A percentile compares a stretch with the other conserved stretches of the same genome.
Conservation (phyloP, 1,140 invertebrate species). For the Drosophila saltans region DNA sequence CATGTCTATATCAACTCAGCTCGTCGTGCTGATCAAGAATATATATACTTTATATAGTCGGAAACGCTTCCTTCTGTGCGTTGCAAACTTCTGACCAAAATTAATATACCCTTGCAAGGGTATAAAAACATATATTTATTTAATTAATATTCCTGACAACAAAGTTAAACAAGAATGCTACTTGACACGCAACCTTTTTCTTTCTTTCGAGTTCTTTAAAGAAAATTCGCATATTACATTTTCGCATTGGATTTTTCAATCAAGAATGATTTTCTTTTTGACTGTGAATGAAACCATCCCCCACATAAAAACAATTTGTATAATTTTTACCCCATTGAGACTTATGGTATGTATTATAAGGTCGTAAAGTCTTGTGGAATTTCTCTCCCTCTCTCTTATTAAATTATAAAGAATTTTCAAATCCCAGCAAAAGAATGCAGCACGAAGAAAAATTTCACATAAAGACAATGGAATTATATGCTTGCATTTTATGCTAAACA, state of each 20-base stretch:
- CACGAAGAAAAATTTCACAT: slow-evolving; percentile 5
- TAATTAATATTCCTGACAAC: not conserved
- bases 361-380: not conserved
- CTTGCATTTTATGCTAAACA: slow-evolving; percentile 26
- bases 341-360: not conserved
- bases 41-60: too few species aligned
- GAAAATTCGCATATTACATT: not conserved
- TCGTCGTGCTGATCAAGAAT: too few species aligned
- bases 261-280: not conserved
- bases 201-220: too few species aligned
- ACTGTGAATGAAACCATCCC: not conserved
- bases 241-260: not conserved
- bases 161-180: not conserved
- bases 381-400: not conserved
- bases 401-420: slow-evolving; percentile 10
- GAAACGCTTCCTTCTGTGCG: too few species aligned
- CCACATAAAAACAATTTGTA: not conserved
- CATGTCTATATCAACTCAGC: too few species aligned
- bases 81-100: too few species aligned
- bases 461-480: slow-evolving; percentile 41
- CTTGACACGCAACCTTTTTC: not conserved
- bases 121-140: too few species aligned
- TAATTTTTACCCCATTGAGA: not conserved
- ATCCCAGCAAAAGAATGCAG: slow-evolving; percentile 9
- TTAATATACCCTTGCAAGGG: too few species aligned